Conservation (phyloP, 2,888 invertebrate species). For the Pseudococcus longispinus region DNA sequence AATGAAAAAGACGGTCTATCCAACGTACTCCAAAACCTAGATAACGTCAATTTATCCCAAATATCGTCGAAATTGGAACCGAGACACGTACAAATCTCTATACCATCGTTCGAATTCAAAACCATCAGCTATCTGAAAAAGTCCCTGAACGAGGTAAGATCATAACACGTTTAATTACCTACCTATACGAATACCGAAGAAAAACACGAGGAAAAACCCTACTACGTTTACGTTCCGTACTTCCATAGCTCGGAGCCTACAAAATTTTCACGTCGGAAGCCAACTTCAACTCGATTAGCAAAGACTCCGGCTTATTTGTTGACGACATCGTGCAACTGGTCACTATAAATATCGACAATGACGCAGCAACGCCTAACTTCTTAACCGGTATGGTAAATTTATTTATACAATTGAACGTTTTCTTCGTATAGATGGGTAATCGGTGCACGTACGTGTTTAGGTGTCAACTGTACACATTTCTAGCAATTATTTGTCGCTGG, state of each 20-base stretch:
- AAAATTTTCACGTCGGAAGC: conserved; percentile 67
- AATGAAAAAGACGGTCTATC: conserved; percentile 69
- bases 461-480: no score
- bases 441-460: no score
- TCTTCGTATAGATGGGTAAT: background rate
- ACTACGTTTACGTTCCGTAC: background rate
- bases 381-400: conserved; percentile 64
- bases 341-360: conserved; percentile 70
- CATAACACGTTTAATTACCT: background rate
- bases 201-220: background rate
- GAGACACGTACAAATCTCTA: conserved; percentile 66
- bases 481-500: no score
- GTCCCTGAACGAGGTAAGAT: conserved; percentile 67
- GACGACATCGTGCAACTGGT: conserved; percentile 74
- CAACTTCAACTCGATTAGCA: conserved; percentile 69
- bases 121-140: conserved; percentile 71
- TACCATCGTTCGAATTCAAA: conserved; percentile 72
- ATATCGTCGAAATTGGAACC: conserved; percentile 65
- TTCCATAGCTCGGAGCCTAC: conserved; percentile 38
- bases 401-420: background rate
- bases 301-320: conserved; percentile 70
- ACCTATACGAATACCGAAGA: background rate
- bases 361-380: conserved; percentile 65
- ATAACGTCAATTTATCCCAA: conserved; percentile 65
- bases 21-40: conserved; percentile 67